Evolutionary conservation across 2,888 invertebrate species (phyloP), one percentile per base, ranked within the genome.

Genomic region (Ethmia dodecea): DNA sequence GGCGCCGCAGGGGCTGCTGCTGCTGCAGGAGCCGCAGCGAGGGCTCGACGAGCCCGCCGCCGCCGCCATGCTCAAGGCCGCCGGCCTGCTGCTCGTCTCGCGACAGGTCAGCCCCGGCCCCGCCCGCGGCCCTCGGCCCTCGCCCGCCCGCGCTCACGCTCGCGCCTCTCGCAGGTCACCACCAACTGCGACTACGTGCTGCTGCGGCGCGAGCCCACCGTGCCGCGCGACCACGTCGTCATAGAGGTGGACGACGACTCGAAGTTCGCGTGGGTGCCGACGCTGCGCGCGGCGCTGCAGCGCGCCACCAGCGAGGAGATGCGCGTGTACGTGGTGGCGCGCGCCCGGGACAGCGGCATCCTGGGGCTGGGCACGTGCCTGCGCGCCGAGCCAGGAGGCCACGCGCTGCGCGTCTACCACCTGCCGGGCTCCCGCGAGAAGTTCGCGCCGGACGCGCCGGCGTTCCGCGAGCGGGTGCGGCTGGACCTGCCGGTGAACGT

Each of bases 311-410:
- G 54, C 64, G 95, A 24, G 13, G 35, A 13, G 10, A 14, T 31
- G 37, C 30, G 42, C 13, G 33, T 42, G 18, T 42, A 36, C 36
- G 30, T 18, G 22, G 90, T 93, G 35, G 89, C 92, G 38, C 91
- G 91, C 27, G 90, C 12, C 5, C 5, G 3, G 10, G 39, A 35
- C 14, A 89, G 89, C 66, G 98, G 99, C 43, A 88, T 95, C 44
- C 87, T 97, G 37, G 99, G 99, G 28, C 88, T 99, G 66, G 92
- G 94, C 59, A 93, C 96, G 64, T 99, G 99, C 73, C 88, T 99
- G 48, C 92, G 93, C 58, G 91, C 90, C 54, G 98, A 98, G 87
- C 89, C 93, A 4, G 96, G 96, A 45, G 97, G 97, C 12, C 81
- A 87, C 38, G 91, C 90, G 52, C 89, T 95, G 25, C 90, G 96